phyloP scores from a whole-genome alignment of 2,888 invertebrate species.

The Lomographa bimaculata region DNA sequence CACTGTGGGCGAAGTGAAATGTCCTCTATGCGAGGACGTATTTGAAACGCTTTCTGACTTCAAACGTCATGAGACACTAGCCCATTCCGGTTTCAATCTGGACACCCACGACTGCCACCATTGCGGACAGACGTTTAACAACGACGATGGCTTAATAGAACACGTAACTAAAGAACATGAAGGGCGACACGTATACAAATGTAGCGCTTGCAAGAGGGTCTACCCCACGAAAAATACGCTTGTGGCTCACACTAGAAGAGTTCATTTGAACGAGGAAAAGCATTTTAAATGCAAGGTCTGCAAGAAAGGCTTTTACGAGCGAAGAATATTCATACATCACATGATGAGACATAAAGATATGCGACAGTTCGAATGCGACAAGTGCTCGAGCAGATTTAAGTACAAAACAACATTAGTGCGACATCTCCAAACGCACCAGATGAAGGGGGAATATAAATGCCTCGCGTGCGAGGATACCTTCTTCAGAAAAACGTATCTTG shows the following conservation, averaged over 20 bases:
- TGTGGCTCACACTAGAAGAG: constrained; percentile 53
- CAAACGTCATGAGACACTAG: constrained; percentile 12
- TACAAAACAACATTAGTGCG: constrained; percentile 50
- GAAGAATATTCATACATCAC: constrained; percentile 47
- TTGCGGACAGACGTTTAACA: constrained; percentile 53
- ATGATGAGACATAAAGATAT: constrained; percentile 56
- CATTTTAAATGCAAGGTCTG: constrained; percentile 67
- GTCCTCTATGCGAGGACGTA: constrained; percentile 20
- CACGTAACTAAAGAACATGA: constrained; percentile 60
- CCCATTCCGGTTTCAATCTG: constrained; percentile 14
- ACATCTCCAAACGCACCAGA: constrained; percentile 48
- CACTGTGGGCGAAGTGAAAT: constrained; percentile 42
- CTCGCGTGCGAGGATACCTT: constrained; percentile 22
- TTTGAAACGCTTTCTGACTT: constrained; percentile 14
- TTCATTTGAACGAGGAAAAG: constrained; percentile 63
- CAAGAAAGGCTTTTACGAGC: constrained; percentile 57
- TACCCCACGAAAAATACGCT: constrained; percentile 52
- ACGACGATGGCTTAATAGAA: constrained; percentile 34
- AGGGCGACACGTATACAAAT: constrained; percentile 44
- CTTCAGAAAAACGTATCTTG: constrained; percentile 12
- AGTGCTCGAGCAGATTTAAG: constrained; percentile 56
- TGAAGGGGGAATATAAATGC: constrained; percentile 22
- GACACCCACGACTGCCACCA: constrained; percentile 46
- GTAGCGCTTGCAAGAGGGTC: constrained; percentile 56
- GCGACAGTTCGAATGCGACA: constrained; percentile 53